Evolutionary conservation across 2,888 invertebrate genomes (phyloP).

Genomic region (Conchocele bisecta): DNA sequence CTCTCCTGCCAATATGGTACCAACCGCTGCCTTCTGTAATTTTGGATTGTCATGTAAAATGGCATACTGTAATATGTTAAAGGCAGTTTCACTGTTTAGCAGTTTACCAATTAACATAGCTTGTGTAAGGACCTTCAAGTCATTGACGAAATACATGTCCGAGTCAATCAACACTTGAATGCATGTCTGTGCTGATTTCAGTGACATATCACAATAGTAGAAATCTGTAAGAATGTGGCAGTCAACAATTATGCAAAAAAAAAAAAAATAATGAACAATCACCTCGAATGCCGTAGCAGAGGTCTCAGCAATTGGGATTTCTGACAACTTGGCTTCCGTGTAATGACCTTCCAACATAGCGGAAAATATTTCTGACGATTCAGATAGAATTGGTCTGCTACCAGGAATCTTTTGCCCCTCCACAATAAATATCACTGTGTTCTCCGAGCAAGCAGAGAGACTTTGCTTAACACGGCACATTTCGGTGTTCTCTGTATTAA

Average conservation of each 20-base stretch:
- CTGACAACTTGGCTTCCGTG: constrained; percentile 87
- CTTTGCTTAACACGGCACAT: too few species aligned
- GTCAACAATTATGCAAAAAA: too few species aligned
- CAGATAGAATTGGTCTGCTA: constrained; percentile 52
- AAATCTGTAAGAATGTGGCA: constrained; percentile 56
- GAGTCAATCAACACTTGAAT: constrained; percentile 63
- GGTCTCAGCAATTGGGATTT: constrained; percentile 69
- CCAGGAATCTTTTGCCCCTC: constrained; percentile 53
- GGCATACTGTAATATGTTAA: constrained; percentile 58
- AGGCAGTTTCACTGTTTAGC: constrained; percentile 40
- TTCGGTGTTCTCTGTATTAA: too few species aligned
- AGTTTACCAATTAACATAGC: constrained; percentile 47
- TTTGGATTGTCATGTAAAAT: constrained; percentile 47
- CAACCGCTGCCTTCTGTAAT: constrained; percentile 54
- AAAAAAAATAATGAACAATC: constrained; percentile 73
- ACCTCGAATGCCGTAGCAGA: constrained; percentile 63
- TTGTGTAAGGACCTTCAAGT: constrained; percentile 58
- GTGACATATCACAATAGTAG: constrained; percentile 17
- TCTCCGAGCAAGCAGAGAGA: too few species aligned
- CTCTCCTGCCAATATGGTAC: too few species aligned
- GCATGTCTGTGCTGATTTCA: constrained; percentile 26
- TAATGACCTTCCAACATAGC: constrained; percentile 90
- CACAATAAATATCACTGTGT: constrained; percentile 56
- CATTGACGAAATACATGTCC: constrained; percentile 65
- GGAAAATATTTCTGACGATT: constrained; percentile 85